Conservation (phyloP, 2,888 invertebrate genomes). For the Diabrotica balteata region DNA sequence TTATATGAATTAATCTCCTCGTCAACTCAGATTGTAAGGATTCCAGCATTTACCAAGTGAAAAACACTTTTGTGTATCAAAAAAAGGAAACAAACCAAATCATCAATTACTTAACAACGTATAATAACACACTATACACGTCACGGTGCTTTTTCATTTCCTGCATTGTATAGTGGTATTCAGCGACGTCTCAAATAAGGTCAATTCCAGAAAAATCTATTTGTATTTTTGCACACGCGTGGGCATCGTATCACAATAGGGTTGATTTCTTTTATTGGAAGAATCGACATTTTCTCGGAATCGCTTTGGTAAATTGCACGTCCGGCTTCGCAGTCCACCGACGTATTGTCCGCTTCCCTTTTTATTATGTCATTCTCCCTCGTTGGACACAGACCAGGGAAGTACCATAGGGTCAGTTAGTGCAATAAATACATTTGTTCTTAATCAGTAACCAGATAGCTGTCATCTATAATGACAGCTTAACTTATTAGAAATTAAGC, state of each 20-base stretch:
- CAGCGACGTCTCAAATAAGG: constrained; percentile 25
- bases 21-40: too few relatives aligned
- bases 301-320: constrained; percentile 54
- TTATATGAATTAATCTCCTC: too few relatives aligned
- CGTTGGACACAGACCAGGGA: background rate
- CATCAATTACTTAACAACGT: background rate
- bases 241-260: constrained; percentile 49
- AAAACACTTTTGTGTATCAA: too few relatives aligned
- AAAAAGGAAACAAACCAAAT: background rate
- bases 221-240: constrained; percentile 41
- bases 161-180: constrained; percentile 6
- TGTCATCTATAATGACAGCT: too few relatives aligned
- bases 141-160: constrained; percentile 13
- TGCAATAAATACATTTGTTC: too few relatives aligned
- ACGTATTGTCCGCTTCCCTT: constrained; percentile 46
- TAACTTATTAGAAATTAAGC: too few relatives aligned
- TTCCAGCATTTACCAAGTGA: too few relatives aligned
- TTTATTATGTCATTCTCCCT: constrained; percentile 38
- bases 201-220: constrained; percentile 42
- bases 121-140: background rate
- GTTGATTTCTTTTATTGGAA: constrained; percentile 50
- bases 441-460: too few relatives aligned
- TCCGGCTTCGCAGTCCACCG: constrained; percentile 46
- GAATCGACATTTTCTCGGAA: constrained; percentile 43
- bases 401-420: too few relatives aligned